Conservation (phyloP, 2,797 vertebrate genomes). For the Micropoecilia bifurca region DNA sequence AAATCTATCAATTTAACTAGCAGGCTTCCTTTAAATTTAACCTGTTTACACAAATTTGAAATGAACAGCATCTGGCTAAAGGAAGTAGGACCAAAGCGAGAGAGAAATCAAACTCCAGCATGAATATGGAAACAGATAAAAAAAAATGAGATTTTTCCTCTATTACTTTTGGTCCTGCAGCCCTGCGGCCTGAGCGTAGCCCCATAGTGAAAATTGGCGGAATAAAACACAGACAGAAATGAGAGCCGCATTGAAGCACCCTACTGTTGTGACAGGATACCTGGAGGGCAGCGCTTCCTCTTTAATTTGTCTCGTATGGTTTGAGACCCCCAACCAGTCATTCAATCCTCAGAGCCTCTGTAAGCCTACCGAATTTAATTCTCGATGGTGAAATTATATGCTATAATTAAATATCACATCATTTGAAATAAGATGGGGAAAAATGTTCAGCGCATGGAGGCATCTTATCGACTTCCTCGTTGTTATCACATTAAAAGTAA, state of each 20-base stretch:
- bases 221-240: slow-evolving; percentile 78
- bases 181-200: slow-evolving; percentile 54
- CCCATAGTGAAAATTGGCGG: slow-evolving; percentile 68
- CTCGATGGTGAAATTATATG: slow-evolving; percentile 71
- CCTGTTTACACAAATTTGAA: slow-evolving; percentile 54
- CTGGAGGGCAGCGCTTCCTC: slow-evolving; percentile 78
- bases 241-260: slow-evolving; percentile 64
- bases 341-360: slow-evolving; percentile 60
- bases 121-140: slow-evolving; percentile 29
- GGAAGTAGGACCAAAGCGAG: neutral
- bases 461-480: slow-evolving; percentile 65
- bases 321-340: slow-evolving; percentile 74
- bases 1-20: neutral
- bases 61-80: neutral
- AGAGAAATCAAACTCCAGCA: slow-evolving; percentile 32
- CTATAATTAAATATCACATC: slow-evolving; percentile 76
- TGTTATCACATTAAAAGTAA: slow-evolving; percentile 73
- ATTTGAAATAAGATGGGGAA: slow-evolving; percentile 13
- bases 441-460: slow-evolving; percentile 51
- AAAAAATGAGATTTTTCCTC: slow-evolving; percentile 39
- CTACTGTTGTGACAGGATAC: slow-evolving; percentile 78
- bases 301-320: slow-evolving; percentile 81
- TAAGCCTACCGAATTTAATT: slow-evolving; percentile 72
- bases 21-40: slow-evolving; percentile 10
- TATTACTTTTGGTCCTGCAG: slow-evolving; percentile 51